phyloP scores from a whole-genome alignment of 2,797 vertebrate genomes.

The Linurgus olivaceus region DNA sequence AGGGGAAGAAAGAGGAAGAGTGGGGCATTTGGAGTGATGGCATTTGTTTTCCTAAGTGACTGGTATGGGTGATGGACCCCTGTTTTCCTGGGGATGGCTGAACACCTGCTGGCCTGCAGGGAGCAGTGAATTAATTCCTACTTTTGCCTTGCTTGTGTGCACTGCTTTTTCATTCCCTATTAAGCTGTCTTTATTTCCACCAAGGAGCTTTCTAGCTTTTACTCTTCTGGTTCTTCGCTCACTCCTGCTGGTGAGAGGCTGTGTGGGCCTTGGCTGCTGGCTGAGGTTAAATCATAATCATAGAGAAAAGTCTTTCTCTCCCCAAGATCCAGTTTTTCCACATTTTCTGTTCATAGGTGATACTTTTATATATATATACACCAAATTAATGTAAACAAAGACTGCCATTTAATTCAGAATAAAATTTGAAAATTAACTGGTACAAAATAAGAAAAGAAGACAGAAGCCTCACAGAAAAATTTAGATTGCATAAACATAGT shows the following conservation, averaged over 20 bases:
- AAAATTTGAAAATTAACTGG: not conserved
- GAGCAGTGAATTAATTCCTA: not conserved
- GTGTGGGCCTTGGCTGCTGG: not conserved
- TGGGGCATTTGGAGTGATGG: not conserved
- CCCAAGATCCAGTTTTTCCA: not conserved
- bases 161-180: not conserved
- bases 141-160: not conserved
- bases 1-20: not conserved
- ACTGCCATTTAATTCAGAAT: not conserved
- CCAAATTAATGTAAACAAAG: not conserved
- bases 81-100: not conserved
- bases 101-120: too few species aligned
- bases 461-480: not conserved
- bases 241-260: not conserved
- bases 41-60: not conserved
- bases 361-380: not conserved
- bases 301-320: not conserved
- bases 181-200: not conserved
- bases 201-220: not conserved
- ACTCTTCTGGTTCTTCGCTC: not conserved
- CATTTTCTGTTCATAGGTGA: not conserved
- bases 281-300: not conserved
- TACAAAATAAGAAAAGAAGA: not conserved
- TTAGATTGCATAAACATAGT: not conserved
- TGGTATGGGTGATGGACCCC: fast-evolving